These are phyloP conservation scores for Pachydiplax longipennis DNA, from an alignment of 2,888 invertebrate species.

Conservation along the genomic window DNA sequence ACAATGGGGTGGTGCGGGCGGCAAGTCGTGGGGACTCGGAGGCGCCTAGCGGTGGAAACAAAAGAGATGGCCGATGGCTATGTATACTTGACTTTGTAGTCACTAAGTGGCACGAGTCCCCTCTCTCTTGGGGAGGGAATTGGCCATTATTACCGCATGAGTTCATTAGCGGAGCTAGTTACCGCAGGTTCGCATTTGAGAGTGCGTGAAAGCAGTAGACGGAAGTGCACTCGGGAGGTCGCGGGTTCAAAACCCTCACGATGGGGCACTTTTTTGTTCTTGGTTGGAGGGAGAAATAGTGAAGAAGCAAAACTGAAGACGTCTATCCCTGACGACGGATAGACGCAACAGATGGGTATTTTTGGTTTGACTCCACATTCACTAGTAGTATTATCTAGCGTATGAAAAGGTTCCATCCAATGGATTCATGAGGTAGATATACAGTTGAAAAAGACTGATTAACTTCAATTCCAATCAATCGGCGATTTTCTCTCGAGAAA, in stretches of 20 bases:
- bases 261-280: neutral
- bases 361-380: too few relatives aligned
- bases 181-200: conserved; percentile 22
- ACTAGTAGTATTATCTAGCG: too few relatives aligned
- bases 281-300: neutral
- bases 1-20: neutral
- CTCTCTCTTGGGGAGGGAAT: neutral
- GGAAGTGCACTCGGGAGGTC: neutral
- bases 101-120: neutral
- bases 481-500: too few relatives aligned
- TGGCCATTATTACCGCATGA: conserved; percentile 43
- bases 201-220: conserved; percentile 8
- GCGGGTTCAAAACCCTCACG: neutral
- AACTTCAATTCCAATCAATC: too few relatives aligned
- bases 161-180: conserved; percentile 33
- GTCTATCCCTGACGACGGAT: too few relatives aligned
- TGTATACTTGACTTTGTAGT: conserved; percentile 14
- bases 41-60: neutral
- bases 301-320: too few relatives aligned
- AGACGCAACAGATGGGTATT: neutral
- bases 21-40: neutral
- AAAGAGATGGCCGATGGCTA: conserved; percentile 32
- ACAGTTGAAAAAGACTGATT: too few relatives aligned
- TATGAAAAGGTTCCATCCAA: too few relatives aligned
- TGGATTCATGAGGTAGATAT: too few relatives aligned